Evolutionary conservation across 1,140 invertebrate species (phyloP).

Genomic region (Drosophila kanapiae): DNA sequence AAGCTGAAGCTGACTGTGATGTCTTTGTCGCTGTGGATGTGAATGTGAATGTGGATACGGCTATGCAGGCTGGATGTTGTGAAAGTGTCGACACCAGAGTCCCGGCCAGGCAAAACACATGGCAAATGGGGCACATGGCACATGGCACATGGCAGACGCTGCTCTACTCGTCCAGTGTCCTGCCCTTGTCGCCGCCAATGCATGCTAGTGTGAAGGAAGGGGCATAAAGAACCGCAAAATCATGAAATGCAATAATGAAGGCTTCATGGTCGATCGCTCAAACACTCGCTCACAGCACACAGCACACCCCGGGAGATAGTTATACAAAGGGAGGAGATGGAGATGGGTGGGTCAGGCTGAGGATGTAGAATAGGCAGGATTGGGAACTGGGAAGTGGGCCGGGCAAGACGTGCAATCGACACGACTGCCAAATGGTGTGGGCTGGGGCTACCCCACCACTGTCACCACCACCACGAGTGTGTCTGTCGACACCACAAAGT

Average conservation of each 20-base stretch:
- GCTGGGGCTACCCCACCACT: background rate
- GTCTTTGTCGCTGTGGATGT: conserved; percentile 34
- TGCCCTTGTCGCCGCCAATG: conserved; percentile 9
- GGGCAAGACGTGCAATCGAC: conserved; percentile 70
- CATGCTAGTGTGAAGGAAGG: conserved; percentile 51
- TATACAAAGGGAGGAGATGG: conserved; percentile 13
- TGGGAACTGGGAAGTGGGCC: conserved; percentile 18
- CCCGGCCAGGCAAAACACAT: conserved; percentile 73
- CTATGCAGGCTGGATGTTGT: conserved; percentile 58
- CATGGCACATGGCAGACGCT: conserved; percentile 39
- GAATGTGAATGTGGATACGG: background rate
- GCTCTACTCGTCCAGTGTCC: conserved; percentile 21
- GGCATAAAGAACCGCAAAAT: conserved; percentile 83
- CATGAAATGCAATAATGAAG: conserved; percentile 84
- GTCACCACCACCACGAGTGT: conserved; percentile 7
- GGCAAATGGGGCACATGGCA: conserved; percentile 54
- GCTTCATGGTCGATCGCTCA: conserved; percentile 83
- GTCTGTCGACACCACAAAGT: conserved; percentile 75
- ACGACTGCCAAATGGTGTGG: conserved; percentile 45
- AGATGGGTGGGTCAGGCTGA: conserved; percentile 15
- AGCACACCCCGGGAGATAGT: conserved; percentile 15
- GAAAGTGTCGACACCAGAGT: conserved; percentile 79
- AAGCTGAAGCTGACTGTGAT: conserved; percentile 34
- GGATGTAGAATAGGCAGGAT: conserved; percentile 22
- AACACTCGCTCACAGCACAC: conserved; percentile 44